Evolutionary conservation across 2,113 vertebrate genomes (phyloP), one percentile per base, ranked within the genome.

Genomic region (Candoia aspera): DNA sequence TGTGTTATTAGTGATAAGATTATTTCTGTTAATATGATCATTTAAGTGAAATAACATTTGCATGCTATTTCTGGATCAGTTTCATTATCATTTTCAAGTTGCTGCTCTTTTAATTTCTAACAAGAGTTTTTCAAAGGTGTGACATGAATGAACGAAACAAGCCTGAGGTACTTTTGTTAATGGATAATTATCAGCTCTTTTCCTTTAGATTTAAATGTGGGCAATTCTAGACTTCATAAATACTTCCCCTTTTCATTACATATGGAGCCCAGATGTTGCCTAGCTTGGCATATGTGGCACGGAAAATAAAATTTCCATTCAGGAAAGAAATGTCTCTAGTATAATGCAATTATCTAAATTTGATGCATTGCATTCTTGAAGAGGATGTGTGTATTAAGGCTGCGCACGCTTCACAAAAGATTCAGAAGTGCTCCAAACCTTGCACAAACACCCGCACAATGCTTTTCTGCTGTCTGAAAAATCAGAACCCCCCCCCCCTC

Each of bases 131-230:
- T 55, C 33, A n/a, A 89, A 92, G 79, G 87, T 92, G 79, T 83
- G 58, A 85, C 46, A 85, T 85, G 57, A 92, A 46, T 84, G 73
- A 89, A 92, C 64, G 79, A 92, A 92, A 92, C 87, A 89, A 88
- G 87, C 87, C 91, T 46, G 49, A 53, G 91, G 87, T 92, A 92
- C 46, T 89, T 92, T 89, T 92, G 46, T 85, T 92, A 92, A 92
- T 92, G 91, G 91, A 85, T 92, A 92, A 92, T 89, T 89, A 92
- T 89, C 58, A 2, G 49, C 55, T 89, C n/a, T 11, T 92, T 89
- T 92, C 91, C 79, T 89, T 92, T 89, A 92, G 46, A 89, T 64
- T 92, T 84, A 92, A 92, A 89, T 46, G 58, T 59, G 89, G 87
- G 89, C 87, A 64, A 15, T 92, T 88, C 53, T 54, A 85, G 42